A percentile compares a stretch with the other conserved stretches of the same genome.
Evolutionary conservation across 23 tunicate species (phyloP).

Genomic region (Ciona savignyi): DNA sequence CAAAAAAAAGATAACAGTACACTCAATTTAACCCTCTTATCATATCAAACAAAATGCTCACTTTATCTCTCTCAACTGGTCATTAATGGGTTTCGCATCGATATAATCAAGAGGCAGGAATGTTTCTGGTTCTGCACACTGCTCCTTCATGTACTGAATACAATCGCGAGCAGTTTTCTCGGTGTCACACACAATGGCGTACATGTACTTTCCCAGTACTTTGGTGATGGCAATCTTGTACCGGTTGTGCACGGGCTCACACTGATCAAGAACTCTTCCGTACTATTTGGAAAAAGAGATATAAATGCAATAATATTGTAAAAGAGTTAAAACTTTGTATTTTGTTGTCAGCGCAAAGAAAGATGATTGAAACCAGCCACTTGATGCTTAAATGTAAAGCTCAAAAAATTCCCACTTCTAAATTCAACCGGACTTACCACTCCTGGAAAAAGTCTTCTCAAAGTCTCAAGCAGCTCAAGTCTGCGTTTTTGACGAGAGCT

Average conservation of each 20-base stretch:
- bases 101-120: constrained; percentile 96
- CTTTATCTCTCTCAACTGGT: constrained; percentile 85
- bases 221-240: constrained; percentile 99
- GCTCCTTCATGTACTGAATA: constrained; percentile 99
- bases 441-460: constrained; percentile 75
- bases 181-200: constrained; percentile 90
- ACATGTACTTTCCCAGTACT: constrained; percentile 95
- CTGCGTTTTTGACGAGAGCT: constrained; percentile 81
- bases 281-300: constrained; percentile 25
- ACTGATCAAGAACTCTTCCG: constrained; percentile 80
- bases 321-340: no score
- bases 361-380: no score
- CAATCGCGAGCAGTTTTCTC: constrained; percentile 95
- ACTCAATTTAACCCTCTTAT: no score
- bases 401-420: no score
- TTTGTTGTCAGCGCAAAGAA: no score
- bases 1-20: no score
- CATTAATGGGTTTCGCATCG: constrained; percentile 94
- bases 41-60: constrained; percentile 1
- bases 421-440: constrained; percentile 47
- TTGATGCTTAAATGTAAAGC: no score
- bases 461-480: constrained; percentile 74
- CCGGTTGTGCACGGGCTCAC: constrained; percentile 94
- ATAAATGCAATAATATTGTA: no score
- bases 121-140: constrained; percentile 97